Evolutionary conservation across 1,140 invertebrate species (phyloP), one percentile per base, ranked within the genome.

Genomic region (Aphidius ervi): DNA sequence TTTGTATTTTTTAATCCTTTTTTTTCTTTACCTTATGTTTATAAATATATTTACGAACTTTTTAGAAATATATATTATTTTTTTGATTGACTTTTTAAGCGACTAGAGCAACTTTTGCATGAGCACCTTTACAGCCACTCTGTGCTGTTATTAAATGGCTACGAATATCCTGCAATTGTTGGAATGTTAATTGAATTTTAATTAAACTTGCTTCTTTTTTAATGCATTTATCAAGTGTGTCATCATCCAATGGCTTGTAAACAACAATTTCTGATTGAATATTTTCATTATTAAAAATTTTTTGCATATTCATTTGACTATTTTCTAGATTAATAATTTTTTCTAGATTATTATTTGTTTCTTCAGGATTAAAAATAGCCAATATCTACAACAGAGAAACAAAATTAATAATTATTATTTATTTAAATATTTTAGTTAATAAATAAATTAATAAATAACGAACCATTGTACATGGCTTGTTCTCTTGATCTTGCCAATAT

Each of bases 81-180:
- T 41, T 56, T 49, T 56, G 9, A 47, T 56, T 31, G 48, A 41
- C 6, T 57, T 20, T 31, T 46, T 52, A 48, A 8, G 54, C 43
- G 31, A 60, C 54, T 16, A 78, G 10, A 53, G 74, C 72, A 9
- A 78, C 69, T 59, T 78, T 77, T 0, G 73, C 64, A n/a, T 74
- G 68, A n/a, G 72, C 74, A 39, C 75, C 70, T 49, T 80, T 80
- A n/a, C 78, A 80, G 5, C 78, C 78, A 58, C 67, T 73, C 20
- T 70, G 63, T 6, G 62, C 48, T 5, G 6, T 40, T 5, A 71
- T 5, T 43, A 80, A 64, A 49, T 63, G 56, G 6, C 64, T 16
- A 41, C 64, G 68, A 10, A 79, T 58, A 48, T 68, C 39, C 4
- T 68, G 39, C 9, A 75, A 57, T 20, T 78, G 65, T 8, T 62